Evolutionary conservation across 2,797 vertebrate species (phyloP).

Genomic region (Allobates femoralis): DNA sequence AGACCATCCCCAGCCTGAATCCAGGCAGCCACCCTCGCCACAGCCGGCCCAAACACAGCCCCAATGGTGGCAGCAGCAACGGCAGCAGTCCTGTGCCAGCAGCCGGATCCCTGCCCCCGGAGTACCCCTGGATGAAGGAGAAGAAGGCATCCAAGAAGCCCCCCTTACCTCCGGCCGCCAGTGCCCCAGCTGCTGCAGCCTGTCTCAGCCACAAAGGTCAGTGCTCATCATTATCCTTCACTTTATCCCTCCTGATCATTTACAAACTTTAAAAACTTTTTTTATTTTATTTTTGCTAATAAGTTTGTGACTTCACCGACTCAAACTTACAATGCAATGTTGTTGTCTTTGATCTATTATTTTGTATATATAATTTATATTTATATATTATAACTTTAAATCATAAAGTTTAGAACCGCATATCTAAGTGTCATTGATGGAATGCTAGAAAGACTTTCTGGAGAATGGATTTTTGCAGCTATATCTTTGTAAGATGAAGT

Average conservation of each 20-base stretch:
- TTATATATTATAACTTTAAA: neutral
- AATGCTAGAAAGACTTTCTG: no score
- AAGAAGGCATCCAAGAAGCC: constrained; percentile 93
- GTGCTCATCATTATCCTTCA: constrained; percentile 64
- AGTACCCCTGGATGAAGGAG: constrained; percentile 98
- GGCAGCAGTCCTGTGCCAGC: constrained; percentile 83
- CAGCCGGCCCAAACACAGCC: constrained; percentile 88
- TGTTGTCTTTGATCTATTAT: neutral
- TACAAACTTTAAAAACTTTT: neutral
- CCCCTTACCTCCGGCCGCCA: constrained; percentile 80
- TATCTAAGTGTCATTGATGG: no score
- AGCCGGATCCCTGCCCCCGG: constrained; percentile 83
- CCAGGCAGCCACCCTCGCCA: constrained; percentile 91
- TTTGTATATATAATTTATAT: neutral
- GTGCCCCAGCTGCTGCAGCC: constrained; percentile 78
- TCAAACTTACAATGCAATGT: neutral
- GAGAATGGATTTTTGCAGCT: no score
- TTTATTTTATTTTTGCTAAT: neutral
- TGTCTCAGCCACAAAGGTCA: constrained; percentile 96
- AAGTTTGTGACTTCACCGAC: no score
- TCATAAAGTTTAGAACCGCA: neutral
- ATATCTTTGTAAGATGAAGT: constrained; percentile 69
- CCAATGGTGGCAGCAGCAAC: constrained; percentile 83
- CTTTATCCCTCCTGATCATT: neutral
- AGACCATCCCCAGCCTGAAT: constrained; percentile 93